Evolutionary conservation across 2,113 vertebrate genomes (phyloP).

Genomic region (Atractosteus spatula): DNA sequence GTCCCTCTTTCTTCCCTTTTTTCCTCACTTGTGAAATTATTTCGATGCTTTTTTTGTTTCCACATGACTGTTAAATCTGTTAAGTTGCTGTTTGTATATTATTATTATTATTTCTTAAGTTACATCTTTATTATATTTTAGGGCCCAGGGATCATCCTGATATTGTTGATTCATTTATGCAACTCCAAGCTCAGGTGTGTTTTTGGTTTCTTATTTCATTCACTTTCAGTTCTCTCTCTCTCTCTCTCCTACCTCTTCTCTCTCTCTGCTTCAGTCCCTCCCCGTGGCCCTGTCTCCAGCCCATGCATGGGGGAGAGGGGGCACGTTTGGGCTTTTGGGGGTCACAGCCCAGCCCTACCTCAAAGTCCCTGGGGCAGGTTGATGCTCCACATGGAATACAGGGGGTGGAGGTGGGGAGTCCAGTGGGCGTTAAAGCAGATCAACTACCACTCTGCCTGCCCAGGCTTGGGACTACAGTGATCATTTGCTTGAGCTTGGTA

Average conservation of each 20-base stretch:
- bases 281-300: conserved; percentile 48
- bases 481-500: too few species aligned
- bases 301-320: too few species aligned
- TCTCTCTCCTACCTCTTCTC: conserved; percentile 71
- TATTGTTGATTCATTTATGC: conserved; percentile 99
- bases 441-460: too few species aligned
- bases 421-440: too few species aligned
- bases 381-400: too few species aligned
- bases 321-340: too few species aligned
- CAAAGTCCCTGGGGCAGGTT: too few species aligned
- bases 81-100: conserved; percentile 99
- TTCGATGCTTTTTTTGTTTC: conserved; percentile 76
- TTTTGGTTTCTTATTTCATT: conserved; percentile 99
- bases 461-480: too few species aligned
- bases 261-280: conserved; percentile 72
- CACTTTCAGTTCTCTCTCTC: conserved; percentile 97
- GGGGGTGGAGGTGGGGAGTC: too few species aligned
- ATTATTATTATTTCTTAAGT: conserved; percentile 98
- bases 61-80: conserved; percentile 99
- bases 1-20: conserved; percentile 76
- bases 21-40: conserved; percentile 79
- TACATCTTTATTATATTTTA: conserved; percentile 99
- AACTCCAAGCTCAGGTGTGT: conserved; percentile 99
- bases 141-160: conserved; percentile 99
- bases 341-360: too few species aligned